phyloP scores from a whole-genome alignment of 2,797 vertebrate species.

The Sphenodon punctatus region DNA sequence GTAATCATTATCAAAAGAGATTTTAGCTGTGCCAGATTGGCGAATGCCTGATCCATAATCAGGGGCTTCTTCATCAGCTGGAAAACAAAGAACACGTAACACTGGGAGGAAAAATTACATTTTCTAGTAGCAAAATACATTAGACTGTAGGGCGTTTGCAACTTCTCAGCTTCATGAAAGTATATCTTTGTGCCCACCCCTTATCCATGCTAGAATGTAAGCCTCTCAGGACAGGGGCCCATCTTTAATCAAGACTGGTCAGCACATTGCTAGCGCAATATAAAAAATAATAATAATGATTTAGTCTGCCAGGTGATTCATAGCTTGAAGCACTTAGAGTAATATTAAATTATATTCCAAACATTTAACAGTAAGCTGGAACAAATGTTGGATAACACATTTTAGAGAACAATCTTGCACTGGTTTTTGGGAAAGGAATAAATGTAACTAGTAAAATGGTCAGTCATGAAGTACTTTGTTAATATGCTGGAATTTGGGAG shows the following conservation, averaged over 20 bases:
- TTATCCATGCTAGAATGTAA: too few relatives aligned
- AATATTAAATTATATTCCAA: too few relatives aligned
- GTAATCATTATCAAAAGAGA: conserved; percentile 97
- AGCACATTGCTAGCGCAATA: too few relatives aligned
- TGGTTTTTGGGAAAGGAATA: neutral
- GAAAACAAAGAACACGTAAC: neutral
- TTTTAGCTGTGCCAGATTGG: conserved; percentile 98
- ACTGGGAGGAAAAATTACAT: neutral
- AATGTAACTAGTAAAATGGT: neutral
- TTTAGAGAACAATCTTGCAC: neutral
- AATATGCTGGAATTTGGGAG: neutral
- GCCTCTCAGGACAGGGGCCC: too few relatives aligned
- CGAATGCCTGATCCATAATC: conserved; percentile 98
- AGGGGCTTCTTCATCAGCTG: conserved; percentile 96
- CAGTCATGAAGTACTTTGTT: neutral
- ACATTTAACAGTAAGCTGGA: neutral
- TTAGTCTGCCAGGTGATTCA: neutral
- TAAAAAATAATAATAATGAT: too few relatives aligned
- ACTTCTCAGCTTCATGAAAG: too few relatives aligned
- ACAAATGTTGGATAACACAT: neutral
- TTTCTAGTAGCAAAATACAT: neutral
- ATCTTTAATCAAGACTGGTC: too few relatives aligned
- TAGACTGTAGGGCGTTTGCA: neutral
- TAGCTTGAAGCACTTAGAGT: too few relatives aligned
- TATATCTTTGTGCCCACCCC: too few relatives aligned